A percentile compares a stretch with the other conserved stretches of the same genome.
Conservation (phyloP, 2,888 invertebrate species). For the Lasioglossum lativentre region DNA sequence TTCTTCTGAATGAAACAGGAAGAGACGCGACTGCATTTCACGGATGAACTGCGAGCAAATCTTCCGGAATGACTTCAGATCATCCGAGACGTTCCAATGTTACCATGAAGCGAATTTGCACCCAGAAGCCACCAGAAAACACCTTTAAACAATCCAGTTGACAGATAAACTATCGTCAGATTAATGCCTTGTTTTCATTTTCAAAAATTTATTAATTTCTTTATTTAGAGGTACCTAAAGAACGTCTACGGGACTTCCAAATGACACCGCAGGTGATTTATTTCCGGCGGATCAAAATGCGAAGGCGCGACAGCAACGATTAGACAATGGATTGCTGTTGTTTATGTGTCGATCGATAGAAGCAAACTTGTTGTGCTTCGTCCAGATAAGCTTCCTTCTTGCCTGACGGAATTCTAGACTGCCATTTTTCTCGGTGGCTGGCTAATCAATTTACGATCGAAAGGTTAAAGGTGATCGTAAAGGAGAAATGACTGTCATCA, state of each 20-base stretch:
- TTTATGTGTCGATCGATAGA: not conserved
- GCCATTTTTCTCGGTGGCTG: not conserved
- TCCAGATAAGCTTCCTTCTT: not conserved
- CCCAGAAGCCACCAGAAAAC: not conserved
- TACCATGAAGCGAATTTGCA: not conserved
- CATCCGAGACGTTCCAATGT: not conserved
- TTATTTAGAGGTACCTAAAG: not conserved
- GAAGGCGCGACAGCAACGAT: not conserved
- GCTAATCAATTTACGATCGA: not conserved
- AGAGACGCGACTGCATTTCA: not conserved
- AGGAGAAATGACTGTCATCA: constrained; percentile 5
- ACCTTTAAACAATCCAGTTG: not conserved
- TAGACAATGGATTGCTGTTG: not conserved
- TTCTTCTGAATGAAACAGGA: not conserved
- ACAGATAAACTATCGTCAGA: not conserved
- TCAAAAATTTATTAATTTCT: no score
- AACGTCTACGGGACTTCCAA: not conserved
- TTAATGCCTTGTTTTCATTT: not conserved
- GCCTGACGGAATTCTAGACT: not conserved
- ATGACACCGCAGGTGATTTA: not conserved
- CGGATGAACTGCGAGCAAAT: not conserved
- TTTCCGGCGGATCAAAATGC: not conserved
- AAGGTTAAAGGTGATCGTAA: not conserved
- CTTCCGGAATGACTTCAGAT: not conserved
- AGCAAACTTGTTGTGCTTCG: not conserved